Evolutionary conservation across 2,113 vertebrate species (phyloP).

Genomic region (Sialia sialis): DNA sequence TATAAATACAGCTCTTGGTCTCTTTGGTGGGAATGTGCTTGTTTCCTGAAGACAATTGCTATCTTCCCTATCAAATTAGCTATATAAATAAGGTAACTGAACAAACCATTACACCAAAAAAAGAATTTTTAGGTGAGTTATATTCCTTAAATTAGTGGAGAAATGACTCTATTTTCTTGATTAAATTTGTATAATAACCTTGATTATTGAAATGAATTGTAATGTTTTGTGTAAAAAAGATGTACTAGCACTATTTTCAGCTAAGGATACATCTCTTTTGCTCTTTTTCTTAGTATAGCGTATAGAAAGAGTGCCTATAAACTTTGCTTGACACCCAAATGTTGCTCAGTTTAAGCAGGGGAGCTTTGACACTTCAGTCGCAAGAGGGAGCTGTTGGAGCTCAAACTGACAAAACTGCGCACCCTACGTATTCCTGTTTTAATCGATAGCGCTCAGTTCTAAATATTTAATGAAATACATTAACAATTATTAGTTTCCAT

Average conservation of each 20-base stretch:
- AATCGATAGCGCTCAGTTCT: constrained; percentile 53
- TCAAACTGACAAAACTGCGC: constrained; percentile 16
- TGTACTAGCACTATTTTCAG: background rate
- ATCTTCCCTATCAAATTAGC: background rate
- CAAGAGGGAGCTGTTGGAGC: constrained; percentile 79
- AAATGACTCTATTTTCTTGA: background rate
- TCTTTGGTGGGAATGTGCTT: background rate
- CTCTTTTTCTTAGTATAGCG: background rate
- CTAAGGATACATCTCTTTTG: background rate
- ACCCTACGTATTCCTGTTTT: background rate
- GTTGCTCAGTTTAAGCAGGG: background rate
- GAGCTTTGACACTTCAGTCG: constrained; percentile 7
- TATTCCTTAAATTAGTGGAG: background rate
- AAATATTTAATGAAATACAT: constrained; percentile 70
- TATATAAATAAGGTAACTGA: constrained; percentile 10
- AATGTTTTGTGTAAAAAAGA: constrained; percentile 21
- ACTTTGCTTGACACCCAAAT: background rate
- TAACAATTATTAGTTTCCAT: constrained; percentile 73
- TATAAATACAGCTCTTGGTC: background rate
- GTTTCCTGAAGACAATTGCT: background rate
- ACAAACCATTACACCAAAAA: background rate
- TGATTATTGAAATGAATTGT: background rate
- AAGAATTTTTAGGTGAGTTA: constrained; percentile 1
- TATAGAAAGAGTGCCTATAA: background rate
- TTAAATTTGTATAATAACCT: background rate